Percentiles rank a stretch among this genome's conserved stretches.
phyloP scores from a whole-genome alignment of 2,113 vertebrate species.

The Alosa alosa region DNA sequence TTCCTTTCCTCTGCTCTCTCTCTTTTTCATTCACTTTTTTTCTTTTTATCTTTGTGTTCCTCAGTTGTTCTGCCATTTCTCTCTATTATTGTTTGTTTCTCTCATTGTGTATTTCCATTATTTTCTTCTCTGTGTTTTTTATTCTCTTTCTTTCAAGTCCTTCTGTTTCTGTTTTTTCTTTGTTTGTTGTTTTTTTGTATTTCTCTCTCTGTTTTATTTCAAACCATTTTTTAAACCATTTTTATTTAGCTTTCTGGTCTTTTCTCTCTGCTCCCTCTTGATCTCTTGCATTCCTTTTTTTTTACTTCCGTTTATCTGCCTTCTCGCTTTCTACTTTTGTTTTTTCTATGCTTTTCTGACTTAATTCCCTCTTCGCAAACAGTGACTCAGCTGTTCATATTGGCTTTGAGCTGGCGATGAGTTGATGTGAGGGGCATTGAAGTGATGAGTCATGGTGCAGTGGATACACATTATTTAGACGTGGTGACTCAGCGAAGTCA shows the following conservation, averaged over 20 bases:
- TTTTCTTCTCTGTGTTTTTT: too few species aligned
- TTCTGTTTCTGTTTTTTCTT: background rate
- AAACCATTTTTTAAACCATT: background rate
- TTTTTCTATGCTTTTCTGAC: background rate
- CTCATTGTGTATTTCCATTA: too few species aligned
- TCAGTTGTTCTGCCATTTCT: background rate
- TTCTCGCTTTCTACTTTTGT: background rate
- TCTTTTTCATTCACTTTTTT: background rate
- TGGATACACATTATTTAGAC: background rate
- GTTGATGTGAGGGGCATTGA: background rate
- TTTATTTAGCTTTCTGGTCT: background rate
- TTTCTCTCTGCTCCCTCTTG: background rate
- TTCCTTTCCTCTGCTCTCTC: background rate
- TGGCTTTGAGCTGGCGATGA: background rate
- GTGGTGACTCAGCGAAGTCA: background rate
- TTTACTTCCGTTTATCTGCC: background rate
- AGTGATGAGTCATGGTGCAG: conserved; percentile 4
- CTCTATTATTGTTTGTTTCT: background rate
- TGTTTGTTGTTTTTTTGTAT: background rate
- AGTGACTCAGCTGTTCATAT: conserved; percentile 9
- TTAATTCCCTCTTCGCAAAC: background rate
- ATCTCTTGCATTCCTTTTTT: background rate
- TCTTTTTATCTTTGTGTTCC: background rate
- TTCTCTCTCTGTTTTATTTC: background rate
- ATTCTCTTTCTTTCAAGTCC: too few species aligned